Base-by-base conservation (phyloP, 2,113 vertebrate genomes). In the Channa argus region DNA sequence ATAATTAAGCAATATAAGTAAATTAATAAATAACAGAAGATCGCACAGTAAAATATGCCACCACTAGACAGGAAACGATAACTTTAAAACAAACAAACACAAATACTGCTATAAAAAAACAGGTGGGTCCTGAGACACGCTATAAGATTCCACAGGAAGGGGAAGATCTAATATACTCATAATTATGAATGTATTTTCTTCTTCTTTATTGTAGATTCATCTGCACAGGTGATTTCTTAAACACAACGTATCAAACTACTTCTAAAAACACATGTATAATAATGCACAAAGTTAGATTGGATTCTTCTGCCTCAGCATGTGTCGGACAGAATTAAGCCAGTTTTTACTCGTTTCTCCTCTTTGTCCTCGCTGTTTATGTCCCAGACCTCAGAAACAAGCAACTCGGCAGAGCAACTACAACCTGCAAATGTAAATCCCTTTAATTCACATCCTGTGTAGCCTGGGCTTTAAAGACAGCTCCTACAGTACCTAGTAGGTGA, bases 351-450 rank as follows among this genome's bases (percentile, higher is more conserved):
- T 24, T 24, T 24, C 13, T 46, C 1, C 39, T 71, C 38, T 9
- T 5, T 55, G 34, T 53, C n/a, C 8, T 24, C 3, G 1, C 8
- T 36, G 15, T 11, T 60, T 65, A 36, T 65, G n/a, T 53, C 44
- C 2, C 3, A 43, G n/a, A 8, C 45, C 12, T 54, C 15, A 13
- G 8, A 3, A 49, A 46, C 33, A 41, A 13, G 24, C 24, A 39
- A 13, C 49, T 51, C 38, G 54, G 44, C 4, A 51, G 33, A 47
- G 50, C 34, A 71, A 15, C 71, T 66, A n/a, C 39, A 66, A 15
- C 9, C 6, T 46, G 65, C 3, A 8, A 39, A 79, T 61, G 15
- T 61, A 71, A 65, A 71, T 73, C 24, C 24, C 24, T 24, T 24
- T 24, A 24, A 24, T 1, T 24, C 24, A 24, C 24, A 24, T 24